Base-by-base conservation (phyloP, 2,888 invertebrate genomes). In the Nowickia ferox region DNA sequence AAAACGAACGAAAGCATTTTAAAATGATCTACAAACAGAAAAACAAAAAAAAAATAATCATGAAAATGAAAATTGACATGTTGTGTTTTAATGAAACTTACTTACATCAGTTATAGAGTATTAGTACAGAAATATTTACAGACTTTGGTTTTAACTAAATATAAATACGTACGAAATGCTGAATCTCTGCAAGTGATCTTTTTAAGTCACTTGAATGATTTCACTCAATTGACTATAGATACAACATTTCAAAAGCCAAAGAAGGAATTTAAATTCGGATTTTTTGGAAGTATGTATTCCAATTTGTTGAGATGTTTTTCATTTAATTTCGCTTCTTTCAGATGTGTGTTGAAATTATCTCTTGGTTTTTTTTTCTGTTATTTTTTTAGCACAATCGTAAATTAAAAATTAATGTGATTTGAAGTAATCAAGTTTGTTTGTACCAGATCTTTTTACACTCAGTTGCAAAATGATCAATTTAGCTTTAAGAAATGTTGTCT, bases 111-210 rank as follows among this genome's bases (percentile, higher is more conserved):
- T 30, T 57, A 40, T 38, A 15, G 22, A 44, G 4, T 55, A n/a
- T 48, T 9, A 6, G 9, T 57, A 15, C 57, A 42, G 17, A 57
- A 59, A 46, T 75, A 81, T 81, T 59, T 81, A 81, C 74, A 81
- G 0, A 40, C 11, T 71, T 59, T 55, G 15, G 51, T 63, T 38
- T 9, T 57, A 61, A 17, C 17, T 46, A 53, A 38, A 55, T 15
- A 57, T 15, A 57, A 22, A 22, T 42, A 59, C 19, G 55, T 38
- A 38, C 9, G 9, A 44, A 61, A 48, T 17, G 13, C 44, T 40
- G 8, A 44, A n/a, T n/a, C 8, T 8, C 48, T 46, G 44, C 9
- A n/a, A 48, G 10, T 44, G 55, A 30, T 30, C 11, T 6, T 68
- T 51, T 17, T 5, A 30, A 57, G 11, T 57, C 13, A 17, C 19